A percentile compares a stretch with the other conserved stretches of the same genome.
These are phyloP conservation scores for Sebastolobus altivelis DNA, from an alignment of 2,797 vertebrate genomes.

Conservation along the genomic window DNA sequence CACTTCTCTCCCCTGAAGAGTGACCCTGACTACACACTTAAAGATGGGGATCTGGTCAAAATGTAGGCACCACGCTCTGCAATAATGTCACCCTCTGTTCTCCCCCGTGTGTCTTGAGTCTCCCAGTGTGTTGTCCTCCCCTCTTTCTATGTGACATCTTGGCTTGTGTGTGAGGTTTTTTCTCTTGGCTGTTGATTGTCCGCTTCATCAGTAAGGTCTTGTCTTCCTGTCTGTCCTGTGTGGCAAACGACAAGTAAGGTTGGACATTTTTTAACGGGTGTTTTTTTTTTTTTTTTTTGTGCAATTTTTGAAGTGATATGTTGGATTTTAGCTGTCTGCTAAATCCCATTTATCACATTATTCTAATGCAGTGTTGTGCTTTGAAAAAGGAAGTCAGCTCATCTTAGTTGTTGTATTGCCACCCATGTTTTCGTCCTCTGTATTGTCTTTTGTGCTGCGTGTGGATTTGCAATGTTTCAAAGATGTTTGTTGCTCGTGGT, in stretches of 20 bases:
- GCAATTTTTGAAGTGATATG: neutral
- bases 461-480: conserved; percentile 18
- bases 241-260: conserved; percentile 72
- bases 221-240: conserved; percentile 52
- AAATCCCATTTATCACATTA: conserved; percentile 21
- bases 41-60: conserved; percentile 96
- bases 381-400: conserved; percentile 18
- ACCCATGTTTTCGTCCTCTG: conserved; percentile 49
- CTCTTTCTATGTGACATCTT: conserved; percentile 39
- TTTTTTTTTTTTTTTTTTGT: neutral
- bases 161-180: conserved; percentile 38
- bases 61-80: conserved; percentile 87
- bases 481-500: conserved; percentile 6
- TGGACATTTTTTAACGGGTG: conserved; percentile 11
- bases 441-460: conserved; percentile 31
- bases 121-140: conserved; percentile 54
- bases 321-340: conserved; percentile 25
- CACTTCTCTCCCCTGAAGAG: conserved; percentile 99
- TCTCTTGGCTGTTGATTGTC: conserved; percentile 45
- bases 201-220: conserved; percentile 41
- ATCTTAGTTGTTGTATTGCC: conserved; percentile 73
- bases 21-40: conserved; percentile 94
- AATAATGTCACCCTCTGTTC: conserved; percentile 36
- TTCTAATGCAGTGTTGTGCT: neutral
- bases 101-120: conserved; percentile 49